phyloP scores from a whole-genome alignment of 2,888 invertebrate species.

The Hydriomena furcata region DNA sequence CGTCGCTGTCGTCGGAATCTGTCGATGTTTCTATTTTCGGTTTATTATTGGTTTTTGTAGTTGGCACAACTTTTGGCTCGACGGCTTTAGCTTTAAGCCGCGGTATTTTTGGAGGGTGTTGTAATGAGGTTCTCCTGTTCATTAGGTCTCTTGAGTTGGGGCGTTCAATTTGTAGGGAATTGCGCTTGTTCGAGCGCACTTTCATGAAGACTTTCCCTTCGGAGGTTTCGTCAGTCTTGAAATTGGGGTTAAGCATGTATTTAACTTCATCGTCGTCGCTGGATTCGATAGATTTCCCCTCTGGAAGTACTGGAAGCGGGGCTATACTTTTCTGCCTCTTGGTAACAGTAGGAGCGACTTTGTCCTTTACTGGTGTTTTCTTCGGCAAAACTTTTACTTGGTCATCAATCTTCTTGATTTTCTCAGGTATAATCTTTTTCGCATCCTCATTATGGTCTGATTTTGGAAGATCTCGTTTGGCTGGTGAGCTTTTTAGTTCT shows the following conservation, averaged over 20 bases:
- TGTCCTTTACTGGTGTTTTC: slow-evolving; percentile 52
- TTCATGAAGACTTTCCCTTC: slow-evolving; percentile 66
- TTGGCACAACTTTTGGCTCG: slow-evolving; percentile 43
- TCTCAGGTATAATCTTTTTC: slow-evolving; percentile 35
- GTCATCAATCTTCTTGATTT: slow-evolving; percentile 44
- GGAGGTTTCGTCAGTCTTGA: slow-evolving; percentile 49
- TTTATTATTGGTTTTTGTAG: slow-evolving; percentile 44
- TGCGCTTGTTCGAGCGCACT: slow-evolving; percentile 66
- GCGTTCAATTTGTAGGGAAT: slow-evolving; percentile 70
- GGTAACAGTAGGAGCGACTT: slow-evolving; percentile 45
- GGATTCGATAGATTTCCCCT: slow-evolving; percentile 47
- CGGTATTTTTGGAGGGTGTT: slow-evolving; percentile 68
- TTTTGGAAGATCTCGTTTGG: slow-evolving; percentile 34
- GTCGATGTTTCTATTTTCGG: slow-evolving; percentile 52
- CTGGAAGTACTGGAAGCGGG: slow-evolving; percentile 34
- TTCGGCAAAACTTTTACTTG: slow-evolving; percentile 47
- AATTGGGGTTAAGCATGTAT: slow-evolving; percentile 75
- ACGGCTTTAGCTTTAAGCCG: slow-evolving; percentile 61
- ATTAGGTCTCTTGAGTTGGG: slow-evolving; percentile 67
- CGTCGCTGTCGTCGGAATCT: slow-evolving; percentile 75
- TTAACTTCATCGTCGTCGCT: slow-evolving; percentile 73
- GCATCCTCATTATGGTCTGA: slow-evolving; percentile 26
- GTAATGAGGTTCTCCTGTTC: slow-evolving; percentile 67
- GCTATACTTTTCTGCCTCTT: slow-evolving; percentile 55
- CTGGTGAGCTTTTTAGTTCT: slow-evolving; percentile 30